phyloP scores from a whole-genome alignment of 2,888 invertebrate genomes.

The Erebia epiphron region DNA sequence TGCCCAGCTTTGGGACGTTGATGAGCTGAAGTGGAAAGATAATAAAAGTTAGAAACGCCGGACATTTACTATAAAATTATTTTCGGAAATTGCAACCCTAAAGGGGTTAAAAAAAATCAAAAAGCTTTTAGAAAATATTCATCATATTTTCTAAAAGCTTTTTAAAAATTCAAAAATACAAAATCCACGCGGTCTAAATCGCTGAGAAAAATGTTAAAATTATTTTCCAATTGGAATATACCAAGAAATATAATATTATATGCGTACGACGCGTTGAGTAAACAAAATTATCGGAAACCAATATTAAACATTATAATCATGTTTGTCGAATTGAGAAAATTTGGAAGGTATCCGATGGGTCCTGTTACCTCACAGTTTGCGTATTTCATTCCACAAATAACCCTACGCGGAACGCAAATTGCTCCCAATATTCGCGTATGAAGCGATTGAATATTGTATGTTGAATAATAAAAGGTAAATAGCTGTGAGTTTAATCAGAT shows the following conservation, averaged over 20 bases:
- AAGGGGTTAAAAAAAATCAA: too few relatives aligned
- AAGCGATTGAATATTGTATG: neutral
- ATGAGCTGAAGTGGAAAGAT: too few relatives aligned
- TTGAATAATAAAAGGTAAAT: neutral
- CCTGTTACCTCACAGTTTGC: constrained; percentile 15
- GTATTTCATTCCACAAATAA: constrained; percentile 16
- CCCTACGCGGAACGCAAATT: constrained; percentile 1
- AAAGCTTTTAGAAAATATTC: too few relatives aligned
- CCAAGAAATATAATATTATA: neutral
- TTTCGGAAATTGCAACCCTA: too few relatives aligned
- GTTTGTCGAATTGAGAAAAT: constrained; percentile 24
- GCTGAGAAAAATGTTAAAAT: too few relatives aligned
- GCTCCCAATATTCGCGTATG: constrained; percentile 1
- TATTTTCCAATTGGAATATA: too few relatives aligned
- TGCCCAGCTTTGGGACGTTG: too few relatives aligned
- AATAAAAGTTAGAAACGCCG: too few relatives aligned
- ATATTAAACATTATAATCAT: constrained; percentile 31
- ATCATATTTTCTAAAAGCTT: too few relatives aligned
- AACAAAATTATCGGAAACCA: constrained; percentile 27
- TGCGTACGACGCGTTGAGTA: neutral
- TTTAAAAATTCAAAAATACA: too few relatives aligned
- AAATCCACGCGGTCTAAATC: too few relatives aligned
- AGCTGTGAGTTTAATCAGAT: neutral
- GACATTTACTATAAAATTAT: too few relatives aligned
- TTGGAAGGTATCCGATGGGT: constrained; percentile 15